phyloP scores from a whole-genome alignment of 2,113 vertebrate genomes.

The Toxotes jaculatrix region DNA sequence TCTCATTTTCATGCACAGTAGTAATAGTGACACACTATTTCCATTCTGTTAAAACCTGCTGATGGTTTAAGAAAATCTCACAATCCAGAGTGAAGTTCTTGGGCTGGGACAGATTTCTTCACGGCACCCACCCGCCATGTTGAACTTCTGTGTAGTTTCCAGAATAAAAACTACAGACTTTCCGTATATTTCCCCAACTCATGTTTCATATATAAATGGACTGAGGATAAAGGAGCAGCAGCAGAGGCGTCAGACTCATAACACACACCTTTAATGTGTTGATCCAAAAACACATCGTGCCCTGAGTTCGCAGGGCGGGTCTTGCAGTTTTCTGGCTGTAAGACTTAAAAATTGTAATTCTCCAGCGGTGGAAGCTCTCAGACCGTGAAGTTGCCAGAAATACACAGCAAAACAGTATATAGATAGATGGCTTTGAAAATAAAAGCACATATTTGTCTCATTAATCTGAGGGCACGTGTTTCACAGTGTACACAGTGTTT shows the following conservation, averaged over 20 bases:
- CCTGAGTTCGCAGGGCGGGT: slow-evolving; percentile 40
- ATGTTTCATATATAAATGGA: background rate
- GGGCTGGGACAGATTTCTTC: background rate
- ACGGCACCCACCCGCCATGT: slow-evolving; percentile 46
- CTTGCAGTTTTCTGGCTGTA: slow-evolving; percentile 27
- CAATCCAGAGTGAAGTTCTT: background rate
- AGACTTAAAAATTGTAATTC: slow-evolving; percentile 1
- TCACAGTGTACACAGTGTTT: too few species aligned
- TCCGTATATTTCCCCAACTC: background rate
- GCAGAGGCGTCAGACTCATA: background rate
- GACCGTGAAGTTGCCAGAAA: slow-evolving; percentile 5
- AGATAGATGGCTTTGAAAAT: slow-evolving; percentile 34
- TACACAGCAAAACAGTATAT: background rate
- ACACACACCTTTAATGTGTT: background rate
- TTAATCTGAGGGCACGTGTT: too few species aligned
- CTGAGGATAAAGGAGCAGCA: background rate
- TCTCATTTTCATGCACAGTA: background rate
- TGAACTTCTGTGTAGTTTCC: slow-evolving; percentile 38
- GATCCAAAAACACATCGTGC: background rate
- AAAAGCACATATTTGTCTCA: slow-evolving; percentile 7
- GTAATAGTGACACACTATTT: background rate
- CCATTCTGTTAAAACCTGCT: background rate
- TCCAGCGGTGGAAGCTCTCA: background rate
- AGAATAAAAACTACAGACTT: slow-evolving; percentile 31
- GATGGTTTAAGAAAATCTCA: background rate